phyloP scores from a whole-genome alignment of 2,888 invertebrate genomes.

The Micoletzkya japonica region DNA sequence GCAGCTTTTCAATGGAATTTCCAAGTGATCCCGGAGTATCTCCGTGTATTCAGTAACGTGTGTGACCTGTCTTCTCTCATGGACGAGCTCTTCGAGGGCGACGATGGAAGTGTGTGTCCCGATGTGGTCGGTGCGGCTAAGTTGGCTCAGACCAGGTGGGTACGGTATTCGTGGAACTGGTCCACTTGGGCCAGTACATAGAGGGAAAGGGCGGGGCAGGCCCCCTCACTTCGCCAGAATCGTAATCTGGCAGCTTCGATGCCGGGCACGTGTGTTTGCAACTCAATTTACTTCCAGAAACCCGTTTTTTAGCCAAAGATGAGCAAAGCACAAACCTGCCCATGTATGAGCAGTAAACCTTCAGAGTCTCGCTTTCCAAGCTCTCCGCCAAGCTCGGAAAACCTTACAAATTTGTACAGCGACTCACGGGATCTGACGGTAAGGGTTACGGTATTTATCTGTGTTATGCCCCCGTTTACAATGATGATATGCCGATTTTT shows the following conservation, averaged over 20 bases:
- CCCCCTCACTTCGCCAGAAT: too few species aligned
- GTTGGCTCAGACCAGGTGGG: slow-evolving; percentile 36
- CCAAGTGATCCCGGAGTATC: not conserved
- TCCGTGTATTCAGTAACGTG: not conserved
- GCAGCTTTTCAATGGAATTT: not conserved
- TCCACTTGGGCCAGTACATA: not conserved
- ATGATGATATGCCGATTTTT: too few species aligned
- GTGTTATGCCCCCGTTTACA: not conserved
- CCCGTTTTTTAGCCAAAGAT: too few species aligned
- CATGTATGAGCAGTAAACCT: too few species aligned
- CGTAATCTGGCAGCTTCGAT: too few species aligned
- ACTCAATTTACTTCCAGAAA: too few species aligned
- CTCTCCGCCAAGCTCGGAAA: slow-evolving; percentile 33
- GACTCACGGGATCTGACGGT: slow-evolving; percentile 32
- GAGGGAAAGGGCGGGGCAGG: not conserved
- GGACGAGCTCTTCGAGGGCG: slow-evolving; percentile 37
- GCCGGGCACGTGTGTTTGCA: too few species aligned
- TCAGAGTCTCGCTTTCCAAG: slow-evolving; percentile 35
- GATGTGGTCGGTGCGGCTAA: slow-evolving; percentile 38
- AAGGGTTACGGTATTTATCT: not conserved
- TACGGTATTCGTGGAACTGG: not conserved
- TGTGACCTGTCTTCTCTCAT: slow-evolving; percentile 27
- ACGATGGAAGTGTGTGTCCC: slow-evolving; percentile 36
- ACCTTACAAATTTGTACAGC: slow-evolving; percentile 39
- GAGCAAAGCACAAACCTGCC: too few species aligned